Conservation (phyloP, 2,113 vertebrate genomes). For the Heterochromis multidens region DNA sequence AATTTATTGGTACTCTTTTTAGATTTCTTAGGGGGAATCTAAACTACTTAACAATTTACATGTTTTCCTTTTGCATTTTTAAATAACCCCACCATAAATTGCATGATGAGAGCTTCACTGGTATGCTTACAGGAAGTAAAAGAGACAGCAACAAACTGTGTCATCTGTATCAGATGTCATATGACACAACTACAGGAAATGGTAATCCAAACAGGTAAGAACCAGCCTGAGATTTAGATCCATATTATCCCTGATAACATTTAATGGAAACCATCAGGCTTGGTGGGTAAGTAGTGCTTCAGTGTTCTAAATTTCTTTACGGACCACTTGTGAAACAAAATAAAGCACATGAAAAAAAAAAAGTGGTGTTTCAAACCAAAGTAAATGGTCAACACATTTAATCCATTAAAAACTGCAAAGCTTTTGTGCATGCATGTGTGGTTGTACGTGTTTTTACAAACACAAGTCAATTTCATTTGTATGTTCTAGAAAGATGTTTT, state of each 20-base stretch:
- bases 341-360: not conserved
- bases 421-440: not conserved
- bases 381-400: not conserved
- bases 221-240: not conserved
- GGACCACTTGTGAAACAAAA: not conserved
- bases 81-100: not conserved
- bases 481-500: not conserved
- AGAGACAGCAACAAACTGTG: not conserved
- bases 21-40: not conserved
- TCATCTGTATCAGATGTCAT: not conserved
- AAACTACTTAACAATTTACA: not conserved
- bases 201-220: not conserved
- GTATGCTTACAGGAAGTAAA: not conserved
- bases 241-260: accelerated
- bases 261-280: not conserved
- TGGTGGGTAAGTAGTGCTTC: not conserved
- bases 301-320: not conserved
- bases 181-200: not conserved
- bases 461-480: not conserved
- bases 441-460: not conserved
- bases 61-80: not conserved
- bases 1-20: not conserved
- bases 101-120: not conserved
- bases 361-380: not conserved
- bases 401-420: not conserved